phyloP scores from a whole-genome alignment of 2,888 invertebrate genomes.

The Megalurothrips usitatus region DNA sequence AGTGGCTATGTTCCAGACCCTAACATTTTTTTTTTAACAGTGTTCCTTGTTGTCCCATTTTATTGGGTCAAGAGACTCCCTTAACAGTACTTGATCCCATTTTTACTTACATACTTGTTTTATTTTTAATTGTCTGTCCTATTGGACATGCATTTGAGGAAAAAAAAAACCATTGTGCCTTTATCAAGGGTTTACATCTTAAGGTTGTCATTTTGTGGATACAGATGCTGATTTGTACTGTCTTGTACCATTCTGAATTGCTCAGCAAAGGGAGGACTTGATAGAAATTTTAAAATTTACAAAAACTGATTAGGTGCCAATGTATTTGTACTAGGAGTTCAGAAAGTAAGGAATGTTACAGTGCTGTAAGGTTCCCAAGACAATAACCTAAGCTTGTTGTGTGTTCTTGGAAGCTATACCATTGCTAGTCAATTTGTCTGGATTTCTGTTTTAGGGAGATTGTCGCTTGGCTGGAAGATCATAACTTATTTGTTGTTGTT shows the following conservation, averaged over 20 bases:
- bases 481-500: constrained; percentile 24
- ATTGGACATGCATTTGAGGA: background rate
- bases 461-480: background rate
- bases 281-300: background rate
- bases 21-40: background rate
- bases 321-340: background rate
- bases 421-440: constrained; percentile 20
- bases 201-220: background rate
- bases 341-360: too few species aligned
- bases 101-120: background rate
- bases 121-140: background rate
- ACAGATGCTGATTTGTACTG: background rate
- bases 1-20: background rate
- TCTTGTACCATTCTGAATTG: background rate
- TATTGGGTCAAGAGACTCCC: too few species aligned
- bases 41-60: too few species aligned
- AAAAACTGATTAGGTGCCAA: background rate
- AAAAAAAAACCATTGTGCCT: background rate
- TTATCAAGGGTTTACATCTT: background rate
- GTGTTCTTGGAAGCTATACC: background rate
- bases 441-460: background rate
- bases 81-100: background rate
- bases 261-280: too few species aligned
- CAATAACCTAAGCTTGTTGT: background rate
- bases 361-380: background rate